phyloP scores from a whole-genome alignment of 2,113 vertebrate species.

The Cairina moschata region DNA sequence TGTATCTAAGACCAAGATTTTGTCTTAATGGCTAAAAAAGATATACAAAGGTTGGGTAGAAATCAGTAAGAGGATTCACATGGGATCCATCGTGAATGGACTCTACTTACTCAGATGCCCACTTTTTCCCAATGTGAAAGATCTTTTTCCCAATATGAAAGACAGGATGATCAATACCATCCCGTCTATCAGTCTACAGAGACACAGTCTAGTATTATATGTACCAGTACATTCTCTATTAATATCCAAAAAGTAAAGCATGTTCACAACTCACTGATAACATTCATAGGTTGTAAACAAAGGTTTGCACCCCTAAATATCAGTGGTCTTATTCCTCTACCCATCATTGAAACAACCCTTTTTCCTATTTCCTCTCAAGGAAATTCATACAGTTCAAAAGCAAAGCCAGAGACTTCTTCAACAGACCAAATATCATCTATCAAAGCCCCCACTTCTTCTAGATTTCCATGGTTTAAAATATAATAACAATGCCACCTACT shows the following conservation, averaged over 20 bases:
- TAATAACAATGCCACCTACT: neutral
- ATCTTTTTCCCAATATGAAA: neutral
- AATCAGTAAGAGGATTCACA: neutral
- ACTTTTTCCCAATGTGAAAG: neutral
- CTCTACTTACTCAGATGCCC: neutral
- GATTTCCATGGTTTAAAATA: neutral
- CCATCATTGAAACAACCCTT: rapidly evolving
- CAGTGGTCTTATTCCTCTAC: neutral
- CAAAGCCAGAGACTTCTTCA: neutral
- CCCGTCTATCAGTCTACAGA: neutral
- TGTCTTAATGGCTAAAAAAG: neutral
- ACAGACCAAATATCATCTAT: neutral
- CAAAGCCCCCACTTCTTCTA: neutral
- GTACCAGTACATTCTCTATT: neutral
- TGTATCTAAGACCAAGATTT: neutral
- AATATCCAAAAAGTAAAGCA: neutral
- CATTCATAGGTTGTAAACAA: neutral
- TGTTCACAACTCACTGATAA: neutral
- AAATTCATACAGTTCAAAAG: neutral
- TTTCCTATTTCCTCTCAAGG: neutral
- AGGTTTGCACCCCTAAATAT: neutral
- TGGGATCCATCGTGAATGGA: neutral
- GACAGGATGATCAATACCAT: neutral
- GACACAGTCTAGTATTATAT: neutral
- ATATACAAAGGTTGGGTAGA: neutral